These are phyloP conservation scores for Phaonia tiefii DNA, from an alignment of 2,888 invertebrate species.

Conservation along the genomic window DNA sequence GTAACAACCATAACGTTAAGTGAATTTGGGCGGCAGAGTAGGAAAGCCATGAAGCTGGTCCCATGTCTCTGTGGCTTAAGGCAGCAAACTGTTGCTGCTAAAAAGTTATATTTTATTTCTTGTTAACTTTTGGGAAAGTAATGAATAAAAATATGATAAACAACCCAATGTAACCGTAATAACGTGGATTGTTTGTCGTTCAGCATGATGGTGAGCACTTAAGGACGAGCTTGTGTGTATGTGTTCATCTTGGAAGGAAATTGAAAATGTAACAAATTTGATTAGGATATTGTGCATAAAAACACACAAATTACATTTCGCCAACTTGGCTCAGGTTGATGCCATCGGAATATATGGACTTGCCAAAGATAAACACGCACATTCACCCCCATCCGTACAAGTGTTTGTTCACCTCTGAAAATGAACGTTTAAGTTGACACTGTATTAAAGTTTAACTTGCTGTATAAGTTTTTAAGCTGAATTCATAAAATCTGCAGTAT, in stretches of 20 bases:
- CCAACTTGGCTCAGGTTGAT: too few species aligned
- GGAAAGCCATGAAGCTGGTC: neutral
- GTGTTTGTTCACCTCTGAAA: neutral
- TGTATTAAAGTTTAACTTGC: constrained; percentile 34
- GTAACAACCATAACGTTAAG: too few species aligned
- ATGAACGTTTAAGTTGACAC: neutral
- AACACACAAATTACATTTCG: constrained; percentile 3
- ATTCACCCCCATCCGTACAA: neutral
- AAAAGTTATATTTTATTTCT: constrained; percentile 42
- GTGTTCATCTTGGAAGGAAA: constrained; percentile 46
- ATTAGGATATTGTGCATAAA: constrained; percentile 64
- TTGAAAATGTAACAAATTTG: constrained; percentile 65
- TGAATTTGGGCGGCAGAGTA: neutral
- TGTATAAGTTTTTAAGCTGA: constrained; percentile 20
- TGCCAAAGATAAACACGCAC: constrained; percentile 11
- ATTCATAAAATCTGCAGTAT: constrained; percentile 16
- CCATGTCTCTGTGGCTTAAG: constrained; percentile 50
- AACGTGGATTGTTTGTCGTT: constrained; percentile 44
- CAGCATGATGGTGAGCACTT: too few species aligned
- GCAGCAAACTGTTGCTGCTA: constrained; percentile 62
- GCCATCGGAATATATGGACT: too few species aligned
- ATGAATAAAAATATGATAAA: constrained; percentile 49
- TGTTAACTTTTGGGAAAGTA: constrained; percentile 23
- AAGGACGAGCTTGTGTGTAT: neutral
- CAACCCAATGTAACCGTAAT: constrained; percentile 35